Percentiles rank a stretch among this genome's conserved stretches.
phyloP scores from a whole-genome alignment of 2,113 vertebrate genomes.

The Pelecanoides urinatrix region DNA sequence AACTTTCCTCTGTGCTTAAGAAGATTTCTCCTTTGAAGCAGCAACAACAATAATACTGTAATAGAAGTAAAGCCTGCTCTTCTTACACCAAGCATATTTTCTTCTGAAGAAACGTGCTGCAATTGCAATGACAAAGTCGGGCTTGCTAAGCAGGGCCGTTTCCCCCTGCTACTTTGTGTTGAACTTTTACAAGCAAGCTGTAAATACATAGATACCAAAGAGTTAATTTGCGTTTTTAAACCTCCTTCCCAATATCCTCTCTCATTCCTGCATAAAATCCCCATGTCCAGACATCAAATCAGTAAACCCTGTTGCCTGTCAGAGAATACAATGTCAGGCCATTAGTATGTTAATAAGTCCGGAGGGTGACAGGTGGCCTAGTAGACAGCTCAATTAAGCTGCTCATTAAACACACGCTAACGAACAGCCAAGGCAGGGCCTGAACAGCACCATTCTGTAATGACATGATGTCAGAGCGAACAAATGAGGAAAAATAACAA shows the following conservation, averaged over 20 bases:
- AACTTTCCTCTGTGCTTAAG: conserved; percentile 66
- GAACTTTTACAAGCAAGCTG: conserved; percentile 60
- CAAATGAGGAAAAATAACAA: conserved; percentile 95
- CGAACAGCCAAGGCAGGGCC: conserved; percentile 92
- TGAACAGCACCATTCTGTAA: conserved; percentile 93
- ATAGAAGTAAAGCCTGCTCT: conserved; percentile 68
- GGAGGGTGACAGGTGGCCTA: conserved; percentile 98
- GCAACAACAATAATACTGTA: conserved; percentile 61
- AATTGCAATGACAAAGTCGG: conserved; percentile 23
- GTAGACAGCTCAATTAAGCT: conserved; percentile 99
- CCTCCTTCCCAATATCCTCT: conserved; percentile 78
- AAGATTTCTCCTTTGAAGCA: conserved; percentile 71
- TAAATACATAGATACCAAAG: conserved; percentile 80
- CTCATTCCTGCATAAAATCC: conserved; percentile 84
- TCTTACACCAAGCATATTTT: conserved; percentile 49
- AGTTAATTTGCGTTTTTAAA: conserved; percentile 83
- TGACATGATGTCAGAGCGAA: conserved; percentile 97
- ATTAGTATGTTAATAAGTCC: conserved; percentile 99
- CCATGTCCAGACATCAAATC: conserved; percentile 87
- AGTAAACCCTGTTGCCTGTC: conserved; percentile 91
- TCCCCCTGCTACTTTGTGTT: conserved; percentile 41
- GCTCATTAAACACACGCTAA: conserved; percentile 99
- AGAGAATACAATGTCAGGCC: conserved; percentile 96
- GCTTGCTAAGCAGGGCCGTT: conserved; percentile 10
- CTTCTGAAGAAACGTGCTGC: conserved; percentile 32